Conservation (phyloP, 2,888 invertebrate genomes). For the Xestia rhomboidea region DNA sequence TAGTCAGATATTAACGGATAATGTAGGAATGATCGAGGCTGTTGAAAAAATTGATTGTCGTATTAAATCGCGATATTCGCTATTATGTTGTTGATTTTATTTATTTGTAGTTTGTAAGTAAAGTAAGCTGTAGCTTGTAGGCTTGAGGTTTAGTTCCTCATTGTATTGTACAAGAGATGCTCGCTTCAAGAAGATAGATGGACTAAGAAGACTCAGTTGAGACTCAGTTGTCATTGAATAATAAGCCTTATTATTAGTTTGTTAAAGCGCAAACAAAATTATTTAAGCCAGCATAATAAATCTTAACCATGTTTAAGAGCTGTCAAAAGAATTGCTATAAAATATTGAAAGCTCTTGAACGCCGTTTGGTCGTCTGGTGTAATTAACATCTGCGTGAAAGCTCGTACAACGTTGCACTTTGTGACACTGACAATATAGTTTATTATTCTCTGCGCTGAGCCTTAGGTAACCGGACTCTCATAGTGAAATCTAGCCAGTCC, state of each 20-base stretch:
- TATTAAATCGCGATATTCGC: slow-evolving; percentile 61
- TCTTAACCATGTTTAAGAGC: not conserved
- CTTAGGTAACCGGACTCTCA: not conserved
- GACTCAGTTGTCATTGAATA: slow-evolving; percentile 20
- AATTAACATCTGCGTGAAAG: not conserved
- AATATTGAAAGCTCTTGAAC: not conserved
- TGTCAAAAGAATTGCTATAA: not conserved
- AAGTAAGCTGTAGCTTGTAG: slow-evolving; percentile 52
- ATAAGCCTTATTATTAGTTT: not conserved
- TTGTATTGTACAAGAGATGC: slow-evolving; percentile 31
- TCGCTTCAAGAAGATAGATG: slow-evolving; percentile 9
- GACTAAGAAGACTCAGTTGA: not conserved
- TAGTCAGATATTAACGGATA: slow-evolving; percentile 69
- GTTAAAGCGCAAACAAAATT: not conserved
- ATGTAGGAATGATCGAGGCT: slow-evolving; percentile 66
- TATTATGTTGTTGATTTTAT: slow-evolving; percentile 65
- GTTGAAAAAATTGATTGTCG: slow-evolving; percentile 62
- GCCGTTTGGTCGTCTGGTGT: not conserved
- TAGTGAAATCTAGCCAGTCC: slow-evolving; percentile 17
- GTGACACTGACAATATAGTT: slow-evolving; percentile 13
- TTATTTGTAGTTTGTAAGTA: slow-evolving; percentile 65
- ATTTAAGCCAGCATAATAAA: not conserved
- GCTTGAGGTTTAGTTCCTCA: slow-evolving; percentile 36
- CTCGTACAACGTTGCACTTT: not conserved
- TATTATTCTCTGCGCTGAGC: slow-evolving; percentile 17